Evolutionary conservation across 2,797 vertebrate species (phyloP).

Genomic region (Sebastes oblongus): DNA sequence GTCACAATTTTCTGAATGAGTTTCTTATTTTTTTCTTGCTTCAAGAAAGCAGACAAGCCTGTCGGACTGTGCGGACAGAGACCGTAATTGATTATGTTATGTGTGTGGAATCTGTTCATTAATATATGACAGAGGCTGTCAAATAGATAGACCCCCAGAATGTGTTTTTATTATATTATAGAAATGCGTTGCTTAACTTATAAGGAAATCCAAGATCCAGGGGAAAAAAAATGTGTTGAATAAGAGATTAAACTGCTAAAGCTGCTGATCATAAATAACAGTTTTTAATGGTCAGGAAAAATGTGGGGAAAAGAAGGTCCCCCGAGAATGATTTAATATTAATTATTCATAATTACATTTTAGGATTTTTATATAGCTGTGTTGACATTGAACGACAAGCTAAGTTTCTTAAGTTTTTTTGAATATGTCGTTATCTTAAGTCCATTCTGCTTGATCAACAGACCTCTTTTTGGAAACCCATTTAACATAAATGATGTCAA

Average conservation of each 20-base stretch:
- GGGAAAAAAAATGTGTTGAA: background rate
- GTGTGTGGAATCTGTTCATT: conserved; percentile 25
- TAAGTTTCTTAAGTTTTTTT: background rate
- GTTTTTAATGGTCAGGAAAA: background rate
- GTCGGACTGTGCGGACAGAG: conserved; percentile 18
- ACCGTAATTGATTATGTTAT: conserved; percentile 40
- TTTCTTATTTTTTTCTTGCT: conserved; percentile 9
- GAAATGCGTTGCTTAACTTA: background rate
- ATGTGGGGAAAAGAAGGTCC: background rate
- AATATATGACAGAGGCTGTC: conserved; percentile 39
- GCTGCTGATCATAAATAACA: background rate
- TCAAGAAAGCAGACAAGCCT: background rate
- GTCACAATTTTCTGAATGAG: background rate
- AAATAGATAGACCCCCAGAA: background rate
- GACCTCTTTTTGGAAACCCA: background rate
- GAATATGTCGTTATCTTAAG: background rate
- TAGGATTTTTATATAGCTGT: background rate
- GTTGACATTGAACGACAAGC: background rate
- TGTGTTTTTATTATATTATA: background rate
- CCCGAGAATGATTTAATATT: background rate
- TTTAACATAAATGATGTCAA: background rate
- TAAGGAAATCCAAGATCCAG: background rate
- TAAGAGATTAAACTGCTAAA: background rate
- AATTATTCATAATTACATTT: background rate
- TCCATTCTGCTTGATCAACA: conserved; percentile 1